Percentiles rank a stretch among this genome's conserved stretches.
Evolutionary conservation across 2,888 invertebrate genomes (phyloP).

Genomic region (Rhagium mordax): DNA sequence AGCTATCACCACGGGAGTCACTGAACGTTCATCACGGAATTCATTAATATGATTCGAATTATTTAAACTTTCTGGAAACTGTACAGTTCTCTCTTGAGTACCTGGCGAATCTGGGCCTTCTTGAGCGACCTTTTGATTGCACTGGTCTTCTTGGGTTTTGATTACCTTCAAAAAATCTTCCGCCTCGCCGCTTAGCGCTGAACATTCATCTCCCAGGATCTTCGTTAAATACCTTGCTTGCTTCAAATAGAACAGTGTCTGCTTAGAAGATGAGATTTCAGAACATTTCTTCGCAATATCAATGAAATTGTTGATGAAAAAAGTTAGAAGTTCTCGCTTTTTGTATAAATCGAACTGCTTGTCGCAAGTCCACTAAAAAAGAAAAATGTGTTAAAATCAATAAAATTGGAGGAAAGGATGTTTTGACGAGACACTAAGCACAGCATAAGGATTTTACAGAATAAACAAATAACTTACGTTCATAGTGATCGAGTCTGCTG

Average conservation of each 20-base stretch:
- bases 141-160: constrained; percentile 68
- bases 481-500: constrained; percentile 72
- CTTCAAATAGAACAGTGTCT: constrained; percentile 79
- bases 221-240: constrained; percentile 80
- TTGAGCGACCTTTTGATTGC: constrained; percentile 6
- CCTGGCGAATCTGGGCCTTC: not conserved
- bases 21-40: not conserved
- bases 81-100: not conserved
- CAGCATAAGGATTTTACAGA: not conserved
- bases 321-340: constrained; percentile 77
- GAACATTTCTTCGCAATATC: constrained; percentile 79
- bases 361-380: constrained; percentile 64
- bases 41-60: not conserved
- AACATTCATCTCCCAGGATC: constrained; percentile 74
- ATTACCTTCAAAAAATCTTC: constrained; percentile 74
- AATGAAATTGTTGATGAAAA: constrained; percentile 82
- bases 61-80: not conserved
- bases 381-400: too few species aligned
- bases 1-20: not conserved
- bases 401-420: too few species aligned
- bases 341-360: constrained; percentile 73
- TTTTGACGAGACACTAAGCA: too few species aligned
- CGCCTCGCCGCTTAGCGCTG: constrained; percentile 72
- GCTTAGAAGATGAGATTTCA: constrained; percentile 75
- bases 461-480: constrained; percentile 69